phyloP scores from a whole-genome alignment of 2,797 vertebrate species.

The Halcyon chelicuti region DNA sequence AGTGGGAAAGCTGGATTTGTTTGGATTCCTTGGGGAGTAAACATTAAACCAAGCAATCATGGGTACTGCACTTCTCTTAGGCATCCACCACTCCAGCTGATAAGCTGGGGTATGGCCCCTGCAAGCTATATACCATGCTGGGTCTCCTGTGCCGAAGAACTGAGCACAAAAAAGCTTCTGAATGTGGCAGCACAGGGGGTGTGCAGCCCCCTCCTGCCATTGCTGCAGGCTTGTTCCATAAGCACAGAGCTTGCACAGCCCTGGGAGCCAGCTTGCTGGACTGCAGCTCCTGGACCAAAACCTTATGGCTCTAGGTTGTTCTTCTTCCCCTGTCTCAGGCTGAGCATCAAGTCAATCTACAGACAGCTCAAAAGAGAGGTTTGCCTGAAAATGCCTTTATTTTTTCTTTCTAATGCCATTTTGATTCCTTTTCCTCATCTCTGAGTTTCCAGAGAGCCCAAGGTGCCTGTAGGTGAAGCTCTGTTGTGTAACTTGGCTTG shows the following conservation, averaged over 20 bases:
- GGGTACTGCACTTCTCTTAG: not conserved
- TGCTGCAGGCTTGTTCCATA: not conserved
- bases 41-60: not conserved
- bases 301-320: not conserved
- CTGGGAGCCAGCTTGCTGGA: not conserved
- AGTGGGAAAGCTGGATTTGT: conserved; percentile 6
- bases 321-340: not conserved
- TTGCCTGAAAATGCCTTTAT: not conserved
- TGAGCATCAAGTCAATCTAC: not conserved
- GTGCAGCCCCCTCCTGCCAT: not conserved
- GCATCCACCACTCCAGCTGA: not conserved
- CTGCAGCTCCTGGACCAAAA: not conserved
- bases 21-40: conserved; percentile 8
- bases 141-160: not conserved
- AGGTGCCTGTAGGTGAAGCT: not conserved
- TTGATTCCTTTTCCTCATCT: not conserved
- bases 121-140: not conserved
- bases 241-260: not conserved
- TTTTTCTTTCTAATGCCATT: not conserved
- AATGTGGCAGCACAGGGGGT: too few relatives aligned
- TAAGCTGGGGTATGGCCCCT: not conserved
- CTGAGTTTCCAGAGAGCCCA: not conserved
- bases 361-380: not conserved
- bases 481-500: not conserved
- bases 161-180: not conserved